A percentile compares a stretch with the other conserved stretches of the same genome.
These are phyloP conservation scores for Tauraco erythrolophus DNA, from an alignment of 2,113 vertebrate genomes.

Conservation along the genomic window DNA sequence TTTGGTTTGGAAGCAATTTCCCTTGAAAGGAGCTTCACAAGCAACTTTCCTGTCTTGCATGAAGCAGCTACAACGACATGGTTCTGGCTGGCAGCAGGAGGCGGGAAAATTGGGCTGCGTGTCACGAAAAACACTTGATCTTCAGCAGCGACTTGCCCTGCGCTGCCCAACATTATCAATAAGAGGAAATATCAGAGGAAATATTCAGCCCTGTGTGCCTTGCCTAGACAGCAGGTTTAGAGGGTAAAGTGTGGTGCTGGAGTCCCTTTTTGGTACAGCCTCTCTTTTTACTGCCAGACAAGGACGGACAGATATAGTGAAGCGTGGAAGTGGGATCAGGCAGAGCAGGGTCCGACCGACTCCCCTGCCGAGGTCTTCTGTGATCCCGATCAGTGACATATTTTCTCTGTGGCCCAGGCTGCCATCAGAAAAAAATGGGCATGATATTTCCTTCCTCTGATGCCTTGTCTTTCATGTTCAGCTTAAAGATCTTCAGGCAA, in stretches of 20 bases:
- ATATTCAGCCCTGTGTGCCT: background rate
- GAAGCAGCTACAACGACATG: background rate
- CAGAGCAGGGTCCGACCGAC: background rate
- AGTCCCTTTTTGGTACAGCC: background rate
- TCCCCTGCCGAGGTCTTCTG: background rate
- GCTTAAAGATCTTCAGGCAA: background rate
- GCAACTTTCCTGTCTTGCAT: background rate
- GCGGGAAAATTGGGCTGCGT: background rate
- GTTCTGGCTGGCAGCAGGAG: background rate
- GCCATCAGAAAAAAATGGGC: background rate
- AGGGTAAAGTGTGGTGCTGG: background rate
- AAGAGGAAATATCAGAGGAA: background rate
- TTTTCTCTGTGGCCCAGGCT: background rate
- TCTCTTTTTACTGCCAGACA: background rate
- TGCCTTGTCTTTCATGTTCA: background rate
- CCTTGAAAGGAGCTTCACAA: slow-evolving; percentile 43
- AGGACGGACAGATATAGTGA: background rate
- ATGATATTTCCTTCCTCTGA: background rate
- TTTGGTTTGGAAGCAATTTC: slow-evolving; percentile 15
- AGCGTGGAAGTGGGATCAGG: background rate
- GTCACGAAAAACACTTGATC: background rate
- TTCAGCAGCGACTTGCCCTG: background rate
- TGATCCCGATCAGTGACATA: background rate
- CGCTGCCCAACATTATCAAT: background rate
- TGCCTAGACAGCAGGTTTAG: background rate